Conservation (phyloP, 2,797 vertebrate genomes). For the Sebastolobus altivelis region DNA sequence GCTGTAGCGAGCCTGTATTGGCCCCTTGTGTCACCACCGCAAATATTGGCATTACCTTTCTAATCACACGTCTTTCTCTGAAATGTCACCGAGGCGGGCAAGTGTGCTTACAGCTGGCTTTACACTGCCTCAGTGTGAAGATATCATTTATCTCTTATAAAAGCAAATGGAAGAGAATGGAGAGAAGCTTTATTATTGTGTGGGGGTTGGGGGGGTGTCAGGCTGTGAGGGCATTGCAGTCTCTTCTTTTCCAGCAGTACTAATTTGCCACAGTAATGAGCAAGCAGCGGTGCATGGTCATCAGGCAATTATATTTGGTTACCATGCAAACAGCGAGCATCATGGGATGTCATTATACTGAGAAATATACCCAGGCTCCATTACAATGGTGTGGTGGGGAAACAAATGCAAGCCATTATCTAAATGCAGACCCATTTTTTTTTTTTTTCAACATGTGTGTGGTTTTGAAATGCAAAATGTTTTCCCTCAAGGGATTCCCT, state of each 20-base stretch:
- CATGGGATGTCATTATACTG: slow-evolving; percentile 81
- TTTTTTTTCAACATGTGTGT: slow-evolving; percentile 5
- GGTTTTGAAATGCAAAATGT: slow-evolving; percentile 48
- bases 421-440: slow-evolving; percentile 22
- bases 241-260: slow-evolving; percentile 68
- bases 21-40: slow-evolving; percentile 67
- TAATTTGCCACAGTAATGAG: slow-evolving; percentile 85
- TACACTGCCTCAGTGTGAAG: slow-evolving; percentile 34
- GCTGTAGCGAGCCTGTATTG: slow-evolving; percentile 59
- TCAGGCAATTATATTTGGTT: slow-evolving; percentile 87
- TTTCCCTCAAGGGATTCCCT: slow-evolving; percentile 12
- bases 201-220: slow-evolving; percentile 25
- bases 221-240: slow-evolving; percentile 29
- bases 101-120: slow-evolving; percentile 55
- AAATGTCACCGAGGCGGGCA: slow-evolving; percentile 70
- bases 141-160: slow-evolving; percentile 60
- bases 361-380: slow-evolving; percentile 69
- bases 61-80: slow-evolving; percentile 70
- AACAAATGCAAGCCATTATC: slow-evolving; percentile 63
- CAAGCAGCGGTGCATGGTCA: slow-evolving; percentile 83
- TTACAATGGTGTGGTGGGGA: slow-evolving; percentile 47
- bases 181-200: slow-evolving; percentile 43
- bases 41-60: slow-evolving; percentile 78
- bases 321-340: slow-evolving; percentile 84
- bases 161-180: slow-evolving; percentile 56